Evolutionary conservation across 2,113 vertebrate species (phyloP), one percentile per base, ranked within the genome.

Genomic region (Apus apus): DNA sequence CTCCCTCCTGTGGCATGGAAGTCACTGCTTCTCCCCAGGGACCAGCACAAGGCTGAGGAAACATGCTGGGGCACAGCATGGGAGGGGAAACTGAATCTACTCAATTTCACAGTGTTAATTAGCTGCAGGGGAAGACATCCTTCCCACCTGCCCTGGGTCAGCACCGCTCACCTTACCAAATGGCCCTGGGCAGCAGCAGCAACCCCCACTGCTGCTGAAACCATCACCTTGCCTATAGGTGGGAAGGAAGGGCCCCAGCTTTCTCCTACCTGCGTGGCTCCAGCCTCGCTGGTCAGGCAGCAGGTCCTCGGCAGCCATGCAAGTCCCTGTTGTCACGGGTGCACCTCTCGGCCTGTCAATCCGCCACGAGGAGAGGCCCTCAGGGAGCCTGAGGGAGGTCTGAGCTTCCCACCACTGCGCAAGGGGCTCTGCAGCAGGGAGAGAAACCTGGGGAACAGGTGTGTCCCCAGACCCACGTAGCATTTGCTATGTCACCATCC

Each of bases 381-480:
- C 43, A 13, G 45, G 36, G 23, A 50, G 23, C 27, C 15, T 6
- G 53, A 30, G 13, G 53, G 3, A 38, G 54, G 17, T 0, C 0
- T 1, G 48, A 51, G 27, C 70, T 72, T 20, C 29, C 21, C 22
- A 4, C 4, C 32, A 17, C 11, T 0, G 0, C 6, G 26, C 43
- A 25, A 36, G 9, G n/a, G 29, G 51, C 48, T 50, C 46, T 62
- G 64, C 40, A 54, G 46, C 34, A 36, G 43, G 43, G 29, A 30
- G 2, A 80, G 81, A 51, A 68, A 53, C 54, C 57, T 6, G 18
- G 21, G 38, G 11, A 11, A 2, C 2, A 14, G 7, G 19, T 0
- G 0, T 19, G 8, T 16, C 22, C 46, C 50, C 20, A 30, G 3
- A 2, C 2, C 2, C 65, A 22, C 0, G 0, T 3, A 20, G 6